Evolutionary conservation across 2,113 vertebrate genomes (phyloP).

Genomic region (Mastomys coucha): DNA sequence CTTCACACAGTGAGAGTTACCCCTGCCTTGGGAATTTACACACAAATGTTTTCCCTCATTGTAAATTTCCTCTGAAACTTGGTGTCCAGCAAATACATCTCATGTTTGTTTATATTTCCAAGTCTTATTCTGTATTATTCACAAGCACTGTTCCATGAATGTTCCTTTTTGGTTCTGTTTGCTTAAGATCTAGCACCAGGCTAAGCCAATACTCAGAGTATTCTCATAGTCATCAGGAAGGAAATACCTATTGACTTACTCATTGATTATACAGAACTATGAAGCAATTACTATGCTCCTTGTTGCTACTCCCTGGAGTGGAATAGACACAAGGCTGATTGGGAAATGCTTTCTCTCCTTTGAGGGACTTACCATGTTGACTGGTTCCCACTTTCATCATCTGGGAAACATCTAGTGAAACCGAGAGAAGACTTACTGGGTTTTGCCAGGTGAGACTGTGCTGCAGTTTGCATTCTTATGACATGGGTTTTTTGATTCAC

Average conservation of each 20-base stretch:
- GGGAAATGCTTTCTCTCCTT: not conserved
- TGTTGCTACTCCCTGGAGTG: not conserved
- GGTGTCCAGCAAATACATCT: not conserved
- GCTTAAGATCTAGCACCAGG: not conserved
- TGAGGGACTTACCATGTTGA: not conserved
- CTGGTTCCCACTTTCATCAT: not conserved
- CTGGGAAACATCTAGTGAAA: not conserved
- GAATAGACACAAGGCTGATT: not conserved
- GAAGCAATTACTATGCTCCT: not conserved
- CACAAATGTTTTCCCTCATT: not conserved
- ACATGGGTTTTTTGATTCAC: slow-evolving; percentile 90
- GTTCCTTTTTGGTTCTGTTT: not conserved
- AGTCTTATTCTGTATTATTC: not conserved
- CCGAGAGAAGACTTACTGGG: slow-evolving; percentile 87
- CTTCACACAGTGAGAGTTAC: not conserved
- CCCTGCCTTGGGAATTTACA: not conserved
- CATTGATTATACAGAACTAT: not conserved
- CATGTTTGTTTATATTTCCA: not conserved
- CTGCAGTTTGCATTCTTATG: slow-evolving; percentile 91
- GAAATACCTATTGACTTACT: not conserved
- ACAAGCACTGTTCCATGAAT: not conserved
- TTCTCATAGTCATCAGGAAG: not conserved
- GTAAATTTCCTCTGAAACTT: not conserved
- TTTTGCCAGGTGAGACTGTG: slow-evolving; percentile 86
- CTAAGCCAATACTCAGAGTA: not conserved